Base-by-base conservation (phyloP, 1,140 invertebrate genomes). In the Papilio polyxenes region DNA sequence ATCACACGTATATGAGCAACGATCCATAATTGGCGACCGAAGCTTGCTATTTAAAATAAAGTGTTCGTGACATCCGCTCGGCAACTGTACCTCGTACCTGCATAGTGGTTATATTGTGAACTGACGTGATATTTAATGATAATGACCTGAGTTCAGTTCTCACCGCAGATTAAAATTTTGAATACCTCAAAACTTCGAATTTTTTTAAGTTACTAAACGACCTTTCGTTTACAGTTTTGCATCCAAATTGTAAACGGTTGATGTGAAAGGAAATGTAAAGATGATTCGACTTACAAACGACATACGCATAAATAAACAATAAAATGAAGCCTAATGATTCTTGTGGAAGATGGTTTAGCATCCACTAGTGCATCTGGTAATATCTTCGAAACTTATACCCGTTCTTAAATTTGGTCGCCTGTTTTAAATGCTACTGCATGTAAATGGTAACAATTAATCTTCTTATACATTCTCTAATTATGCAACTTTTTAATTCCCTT, bases 41-140 rank as follows among this genome's bases (percentile, higher is more conserved):
- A 77, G 75, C 75, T 23, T 20, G 11, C 40, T 44, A 49, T 77
- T 51, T 44, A 20, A 75, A 75, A 75, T 51, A 77, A 51, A 77
- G 75, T 53, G 48, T 77, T 77, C 75, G 75, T 77, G 75, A 77
- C 75, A 77, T 77, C 75, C 75, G 75, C 23, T 77, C 48, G 49
- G 49, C 11, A 77, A 77, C 75, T 77, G 75, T 76, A 51, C 75
- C 20, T 77, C 20, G 49, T 75, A 20, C 48, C 13, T 77, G 75
- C 49, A 77, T 31, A 11, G 75, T 75, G 17, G 37, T 49, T 75
- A 49, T 75, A 75, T 40, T 75, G 40, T 75, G 40, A n/a, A 40
- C n/a, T n/a, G 37, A 74, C 13, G 72, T 40, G 20, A 31, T 65
- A 31, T 65, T 65, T 72, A 37, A 15, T 72, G 13, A 37, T 9